Evolutionary conservation across 2,113 vertebrate genomes (phyloP), one percentile per base, ranked within the genome.

Genomic region (Corydoras sp.): DNA sequence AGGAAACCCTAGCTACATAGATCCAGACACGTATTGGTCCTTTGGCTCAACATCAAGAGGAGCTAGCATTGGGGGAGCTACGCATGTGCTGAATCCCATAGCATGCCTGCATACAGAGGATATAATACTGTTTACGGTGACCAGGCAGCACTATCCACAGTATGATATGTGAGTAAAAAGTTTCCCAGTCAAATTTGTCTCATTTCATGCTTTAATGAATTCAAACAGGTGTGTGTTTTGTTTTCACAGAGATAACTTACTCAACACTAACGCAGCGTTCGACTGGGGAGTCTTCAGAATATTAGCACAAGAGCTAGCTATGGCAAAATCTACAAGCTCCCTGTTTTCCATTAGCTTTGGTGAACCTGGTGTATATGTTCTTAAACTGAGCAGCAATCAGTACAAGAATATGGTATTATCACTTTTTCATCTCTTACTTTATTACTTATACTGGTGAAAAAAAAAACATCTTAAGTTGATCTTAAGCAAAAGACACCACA

Each of bases 231-330:
- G 15, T 29, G 9, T 65, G 5, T 29, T 11, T 29, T 54, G 54
- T 59, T 76, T 68, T 53, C 50, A 64, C 79, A 99, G 95, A 7
- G 81, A 90, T 72, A 94, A 92, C 79, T 85, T 95, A 66, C 95
- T 92, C 83, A 98, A 96, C 78, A 95, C 93, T 0, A 89, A 90
- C 5, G 56, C 62, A 1, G 84, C 82, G 0, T 97, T 93, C 66
- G 96, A 98, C 88, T 98, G 93, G 94, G 94, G 93, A 2, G 65
- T 76, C 3, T 89, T 98, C 79, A 88, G 90, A 60, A 77, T 59
- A 18, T 87, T 98, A 8, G 59, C 80, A 43, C 91, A 94, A 58
- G 85, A 90, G 70, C 32, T 89, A 31, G 76, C 59, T 35, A 68
- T 89, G 9, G 76, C 81, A 3, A 76, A 84, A 55, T 81, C 73